These are phyloP conservation scores for Macrobrachium rosenbergii DNA, from an alignment of 1,140 invertebrate genomes.

Conservation along the genomic window DNA sequence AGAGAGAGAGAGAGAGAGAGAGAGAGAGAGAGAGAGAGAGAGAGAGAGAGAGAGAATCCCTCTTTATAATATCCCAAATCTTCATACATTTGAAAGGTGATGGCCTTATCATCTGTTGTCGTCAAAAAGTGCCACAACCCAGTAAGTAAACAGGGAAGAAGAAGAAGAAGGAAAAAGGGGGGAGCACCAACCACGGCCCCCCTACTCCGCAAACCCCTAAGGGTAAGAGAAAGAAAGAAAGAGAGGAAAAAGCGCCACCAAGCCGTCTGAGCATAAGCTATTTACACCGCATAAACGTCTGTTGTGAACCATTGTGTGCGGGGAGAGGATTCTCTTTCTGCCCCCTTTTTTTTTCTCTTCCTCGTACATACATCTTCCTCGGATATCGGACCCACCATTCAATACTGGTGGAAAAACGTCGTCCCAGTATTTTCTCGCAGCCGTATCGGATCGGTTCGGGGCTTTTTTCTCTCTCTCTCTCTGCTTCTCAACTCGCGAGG, in stretches of 20 bases:
- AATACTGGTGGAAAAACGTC: no score
- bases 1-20: not conserved
- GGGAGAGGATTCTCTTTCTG: not conserved
- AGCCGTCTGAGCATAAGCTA: no score
- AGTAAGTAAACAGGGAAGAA: not conserved
- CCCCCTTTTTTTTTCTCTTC: not conserved
- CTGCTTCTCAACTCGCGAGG: not conserved
- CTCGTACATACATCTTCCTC: no score
- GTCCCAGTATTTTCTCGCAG: no score
- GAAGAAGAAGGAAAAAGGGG: not conserved
- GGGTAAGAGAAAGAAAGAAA: conserved; percentile 13
- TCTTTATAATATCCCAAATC: not conserved
- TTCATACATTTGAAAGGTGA: no score
- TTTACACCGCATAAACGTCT: no score
- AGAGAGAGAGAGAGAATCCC: not conserved
- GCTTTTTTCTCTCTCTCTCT: not conserved
- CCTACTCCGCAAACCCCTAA: not conserved
- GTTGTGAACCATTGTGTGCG: no score
- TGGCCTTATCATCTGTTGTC: no score
- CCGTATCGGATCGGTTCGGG: no score
- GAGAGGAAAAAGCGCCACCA: not conserved
- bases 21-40: not conserved
- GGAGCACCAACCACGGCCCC: not conserved
- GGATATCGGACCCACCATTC: no score
- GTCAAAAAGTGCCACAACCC: not conserved